Percentiles rank a stretch among this genome's conserved stretches.
These are phyloP conservation scores for Pachyrhynchus sulphureomaculatus DNA, from an alignment of 1,140 invertebrate species.

Conservation along the genomic window DNA sequence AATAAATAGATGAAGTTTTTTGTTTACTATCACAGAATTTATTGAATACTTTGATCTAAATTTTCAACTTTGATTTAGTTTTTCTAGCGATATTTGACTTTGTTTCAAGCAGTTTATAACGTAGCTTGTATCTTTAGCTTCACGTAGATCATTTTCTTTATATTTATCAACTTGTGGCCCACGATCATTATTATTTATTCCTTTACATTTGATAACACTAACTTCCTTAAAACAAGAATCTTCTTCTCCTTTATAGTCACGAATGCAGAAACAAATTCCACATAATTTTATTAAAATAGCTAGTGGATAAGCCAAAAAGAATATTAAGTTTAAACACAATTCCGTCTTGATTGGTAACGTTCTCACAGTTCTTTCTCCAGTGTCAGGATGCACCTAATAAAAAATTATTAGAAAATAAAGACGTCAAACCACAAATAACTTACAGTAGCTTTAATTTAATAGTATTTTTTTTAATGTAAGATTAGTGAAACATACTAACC, in stretches of 20 bases:
- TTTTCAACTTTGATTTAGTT: slow-evolving; percentile 7
- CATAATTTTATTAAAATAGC: slow-evolving; percentile 34
- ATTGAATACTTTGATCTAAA: no score
- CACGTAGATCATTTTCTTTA: slow-evolving; percentile 37
- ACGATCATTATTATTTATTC: slow-evolving; percentile 14
- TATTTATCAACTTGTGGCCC: slow-evolving; percentile 39
- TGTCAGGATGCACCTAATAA: slow-evolving; percentile 59
- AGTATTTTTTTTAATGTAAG: no score
- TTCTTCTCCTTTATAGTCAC: slow-evolving; percentile 23
- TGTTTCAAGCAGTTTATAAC: slow-evolving; percentile 39
- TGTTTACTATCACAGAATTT: no score
- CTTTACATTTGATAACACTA: slow-evolving; percentile 34
- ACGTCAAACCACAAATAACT: no score
- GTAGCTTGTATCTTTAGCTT: slow-evolving; percentile 43
- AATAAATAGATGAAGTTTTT: no score
- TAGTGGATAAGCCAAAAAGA: slow-evolving; percentile 48
- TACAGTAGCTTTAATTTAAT: no score
- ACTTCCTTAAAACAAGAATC: slow-evolving; percentile 33
- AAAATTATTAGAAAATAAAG: no score
- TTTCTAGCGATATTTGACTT: slow-evolving; percentile 36
- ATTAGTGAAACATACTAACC: no score
- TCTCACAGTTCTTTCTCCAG: slow-evolving; percentile 48
- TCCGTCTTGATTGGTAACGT: slow-evolving; percentile 38
- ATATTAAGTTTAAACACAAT: slow-evolving; percentile 47
- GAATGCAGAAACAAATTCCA: slow-evolving; percentile 36